Conservation (phyloP, 2,888 invertebrate species). For the Hydraecia micacea region DNA sequence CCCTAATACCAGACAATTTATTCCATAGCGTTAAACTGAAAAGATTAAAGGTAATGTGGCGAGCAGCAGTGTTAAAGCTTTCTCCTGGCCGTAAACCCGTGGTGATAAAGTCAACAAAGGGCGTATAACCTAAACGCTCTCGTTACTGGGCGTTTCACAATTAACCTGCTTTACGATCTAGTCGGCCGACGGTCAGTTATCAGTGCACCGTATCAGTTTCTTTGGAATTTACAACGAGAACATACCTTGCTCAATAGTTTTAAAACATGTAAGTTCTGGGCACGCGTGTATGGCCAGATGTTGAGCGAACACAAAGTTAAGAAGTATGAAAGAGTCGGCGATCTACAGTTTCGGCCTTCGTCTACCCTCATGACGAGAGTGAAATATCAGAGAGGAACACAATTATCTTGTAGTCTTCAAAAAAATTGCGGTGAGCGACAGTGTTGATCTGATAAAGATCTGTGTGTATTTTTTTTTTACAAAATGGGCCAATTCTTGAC, state of each 20-base stretch:
- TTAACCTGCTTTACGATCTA: constrained; percentile 66
- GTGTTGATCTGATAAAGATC: no score
- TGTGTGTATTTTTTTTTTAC: no score
- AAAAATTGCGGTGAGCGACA: background rate
- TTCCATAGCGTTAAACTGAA: constrained; percentile 59
- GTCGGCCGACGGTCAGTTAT: constrained; percentile 66
- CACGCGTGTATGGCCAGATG: background rate
- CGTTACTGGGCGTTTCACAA: constrained; percentile 65
- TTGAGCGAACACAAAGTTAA: no score
- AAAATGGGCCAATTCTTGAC: background rate
- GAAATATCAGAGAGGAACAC: background rate
- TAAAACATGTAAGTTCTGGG: constrained; percentile 31
- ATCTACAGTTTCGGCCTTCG: background rate
- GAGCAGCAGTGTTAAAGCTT: constrained; percentile 61
- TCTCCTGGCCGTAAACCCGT: constrained; percentile 64
- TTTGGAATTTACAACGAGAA: constrained; percentile 58
- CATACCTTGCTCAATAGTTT: constrained; percentile 52
- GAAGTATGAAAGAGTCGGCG: background rate
- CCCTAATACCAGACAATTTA: constrained; percentile 41
- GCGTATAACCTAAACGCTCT: constrained; percentile 65
- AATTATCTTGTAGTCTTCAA: no score
- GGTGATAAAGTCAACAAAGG: constrained; percentile 71
- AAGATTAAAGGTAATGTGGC: constrained; percentile 65
- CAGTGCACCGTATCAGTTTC: constrained; percentile 66
- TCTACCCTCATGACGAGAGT: background rate